Percentiles rank a stretch among this genome's conserved stretches.
These are phyloP conservation scores for Scolanthus callimorphus DNA, from an alignment of 92 coral and sea anemone genomes.

Conservation along the genomic window DNA sequence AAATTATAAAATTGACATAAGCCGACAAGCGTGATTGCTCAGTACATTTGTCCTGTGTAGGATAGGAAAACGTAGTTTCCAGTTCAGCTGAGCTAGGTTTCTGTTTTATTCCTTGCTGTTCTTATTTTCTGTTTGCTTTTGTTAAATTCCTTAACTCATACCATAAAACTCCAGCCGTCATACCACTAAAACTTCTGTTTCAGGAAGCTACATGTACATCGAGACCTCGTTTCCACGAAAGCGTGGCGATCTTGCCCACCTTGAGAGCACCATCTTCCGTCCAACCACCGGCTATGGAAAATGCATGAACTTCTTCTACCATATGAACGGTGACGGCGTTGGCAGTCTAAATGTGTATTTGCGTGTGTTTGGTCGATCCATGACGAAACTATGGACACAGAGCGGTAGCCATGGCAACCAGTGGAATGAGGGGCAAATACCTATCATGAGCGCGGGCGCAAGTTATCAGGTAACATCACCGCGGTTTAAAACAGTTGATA, in stretches of 20 bases:
- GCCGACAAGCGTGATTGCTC: too few relatives aligned
- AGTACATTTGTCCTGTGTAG: too few relatives aligned
- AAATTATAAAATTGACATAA: too few relatives aligned
- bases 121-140: too few relatives aligned
- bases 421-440: slow-evolving; percentile 81
- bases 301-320: slow-evolving; percentile 92
- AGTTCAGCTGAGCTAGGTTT: background rate
- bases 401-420: slow-evolving; percentile 47
- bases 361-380: slow-evolving; percentile 80
- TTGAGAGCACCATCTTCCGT: slow-evolving; percentile 80
- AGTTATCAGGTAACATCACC: slow-evolving; percentile 53
- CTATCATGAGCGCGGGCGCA: slow-evolving; percentile 65
- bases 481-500: too few relatives aligned
- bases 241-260: slow-evolving; percentile 90
- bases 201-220: slow-evolving; percentile 84
- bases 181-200: too few relatives aligned
- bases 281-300: slow-evolving; percentile 76
- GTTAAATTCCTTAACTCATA: too few relatives aligned
- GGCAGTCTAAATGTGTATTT: slow-evolving; percentile 71
- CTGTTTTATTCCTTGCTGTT: background rate
- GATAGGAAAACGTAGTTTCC: too few relatives aligned
- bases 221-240: slow-evolving; percentile 84
- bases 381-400: slow-evolving; percentile 77
- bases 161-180: too few relatives aligned
- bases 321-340: slow-evolving; percentile 85